These are phyloP conservation scores for Drosophila teissieri DNA, from an alignment of 1,140 invertebrate species.

Conservation along the genomic window DNA sequence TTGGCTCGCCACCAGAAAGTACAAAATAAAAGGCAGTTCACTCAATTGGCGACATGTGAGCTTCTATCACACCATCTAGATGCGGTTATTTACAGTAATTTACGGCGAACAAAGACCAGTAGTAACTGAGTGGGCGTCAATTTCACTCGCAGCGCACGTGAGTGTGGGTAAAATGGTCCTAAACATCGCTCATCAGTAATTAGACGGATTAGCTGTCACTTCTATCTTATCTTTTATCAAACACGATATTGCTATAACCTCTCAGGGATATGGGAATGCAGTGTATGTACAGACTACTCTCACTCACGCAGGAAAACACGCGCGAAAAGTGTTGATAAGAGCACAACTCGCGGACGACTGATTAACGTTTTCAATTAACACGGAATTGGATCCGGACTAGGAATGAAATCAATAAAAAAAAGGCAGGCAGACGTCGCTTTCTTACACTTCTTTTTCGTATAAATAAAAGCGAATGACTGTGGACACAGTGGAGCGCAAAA, in stretches of 20 bases:
- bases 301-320: conserved; percentile 58
- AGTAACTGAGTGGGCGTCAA: background rate
- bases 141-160: conserved; percentile 38
- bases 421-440: conserved; percentile 25
- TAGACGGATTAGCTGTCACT: conserved; percentile 22
- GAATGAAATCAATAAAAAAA: conserved; percentile 29
- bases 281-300: conserved; percentile 9
- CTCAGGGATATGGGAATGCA: conserved; percentile 8
- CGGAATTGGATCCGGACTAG: conserved; percentile 40
- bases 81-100: conserved; percentile 38
- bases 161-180: conserved; percentile 13
- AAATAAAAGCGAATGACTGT: conserved; percentile 68
- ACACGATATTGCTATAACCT: conserved; percentile 20
- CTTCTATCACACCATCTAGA: conserved; percentile 30
- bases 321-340: conserved; percentile 49
- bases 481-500: conserved; percentile 57
- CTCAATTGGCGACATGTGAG: conserved; percentile 50
- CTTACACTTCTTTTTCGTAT: conserved; percentile 46
- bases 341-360: conserved; percentile 35
- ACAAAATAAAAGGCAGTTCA: conserved; percentile 8
- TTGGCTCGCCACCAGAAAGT: conserved; percentile 18
- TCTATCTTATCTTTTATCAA: conserved; percentile 63
- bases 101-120: conserved; percentile 23
- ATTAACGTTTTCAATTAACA: conserved; percentile 76
- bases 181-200: conserved; percentile 14